Evolutionary conservation across 2,113 vertebrate genomes (phyloP).

Genomic region (Pelusios castaneus): DNA sequence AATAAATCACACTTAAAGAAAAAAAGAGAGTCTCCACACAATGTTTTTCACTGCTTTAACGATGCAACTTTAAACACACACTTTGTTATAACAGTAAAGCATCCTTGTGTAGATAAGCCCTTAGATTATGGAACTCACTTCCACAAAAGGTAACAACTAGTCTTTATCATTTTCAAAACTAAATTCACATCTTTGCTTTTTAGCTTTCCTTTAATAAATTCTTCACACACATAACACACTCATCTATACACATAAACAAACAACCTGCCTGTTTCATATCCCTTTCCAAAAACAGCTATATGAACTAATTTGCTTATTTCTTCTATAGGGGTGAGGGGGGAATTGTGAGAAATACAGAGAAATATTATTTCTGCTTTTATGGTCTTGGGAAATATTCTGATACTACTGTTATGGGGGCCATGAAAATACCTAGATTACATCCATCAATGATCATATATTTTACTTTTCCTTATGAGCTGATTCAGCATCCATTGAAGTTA

Average conservation of each 20-base stretch:
- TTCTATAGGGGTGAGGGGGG: neutral
- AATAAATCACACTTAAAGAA: neutral
- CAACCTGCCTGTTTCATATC: neutral
- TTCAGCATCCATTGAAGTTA: too few species aligned
- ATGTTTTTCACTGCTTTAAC: neutral
- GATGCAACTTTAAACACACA: neutral
- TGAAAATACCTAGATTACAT: rapidly evolving
- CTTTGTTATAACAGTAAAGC: neutral
- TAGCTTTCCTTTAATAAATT: neutral
- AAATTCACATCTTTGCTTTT: neutral
- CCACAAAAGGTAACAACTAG: neutral
- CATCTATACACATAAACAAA: neutral
- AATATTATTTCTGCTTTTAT: too few species aligned
- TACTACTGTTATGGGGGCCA: neutral
- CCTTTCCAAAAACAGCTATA: neutral
- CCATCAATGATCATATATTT: neutral
- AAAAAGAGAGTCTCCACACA: neutral
- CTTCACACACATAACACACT: neutral
- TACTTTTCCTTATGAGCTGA: neutral
- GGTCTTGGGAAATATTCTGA: too few species aligned
- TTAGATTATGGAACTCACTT: neutral
- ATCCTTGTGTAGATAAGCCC: neutral
- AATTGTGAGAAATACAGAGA: too few species aligned
- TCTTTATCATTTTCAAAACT: neutral
- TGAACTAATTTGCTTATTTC: neutral